These are phyloP conservation scores for Dolomedes plantarius DNA, from an alignment of 2,888 invertebrate species.

Conservation along the genomic window DNA sequence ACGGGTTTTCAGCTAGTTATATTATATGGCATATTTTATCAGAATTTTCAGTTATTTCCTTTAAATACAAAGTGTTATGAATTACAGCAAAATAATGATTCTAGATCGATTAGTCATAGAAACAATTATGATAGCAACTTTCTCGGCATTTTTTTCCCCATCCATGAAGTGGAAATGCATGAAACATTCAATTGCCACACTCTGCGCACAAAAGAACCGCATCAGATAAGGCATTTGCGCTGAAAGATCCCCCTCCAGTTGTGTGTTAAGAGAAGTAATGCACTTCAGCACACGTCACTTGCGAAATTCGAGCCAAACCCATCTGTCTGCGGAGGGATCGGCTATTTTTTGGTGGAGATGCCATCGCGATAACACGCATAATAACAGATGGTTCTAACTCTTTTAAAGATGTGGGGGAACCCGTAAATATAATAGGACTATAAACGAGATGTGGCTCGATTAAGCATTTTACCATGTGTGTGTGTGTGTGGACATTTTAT, in stretches of 20 bases:
- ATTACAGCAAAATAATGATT: too few species aligned
- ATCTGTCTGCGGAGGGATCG: not conserved
- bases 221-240: not conserved
- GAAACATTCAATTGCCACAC: too few species aligned
- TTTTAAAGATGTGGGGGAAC: not conserved
- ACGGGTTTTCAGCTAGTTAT: too few species aligned
- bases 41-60: too few species aligned
- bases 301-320: constrained; percentile 6
- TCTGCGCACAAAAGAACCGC: not conserved
- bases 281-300: not conserved
- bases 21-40: too few species aligned
- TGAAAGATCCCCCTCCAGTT: not conserved
- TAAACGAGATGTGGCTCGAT: not conserved
- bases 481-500: too few species aligned
- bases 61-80: too few species aligned
- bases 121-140: too few species aligned
- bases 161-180: too few species aligned
- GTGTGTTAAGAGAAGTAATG: not conserved
- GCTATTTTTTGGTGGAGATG: not conserved
- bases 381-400: not conserved
- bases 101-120: too few species aligned
- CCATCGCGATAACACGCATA: not conserved
- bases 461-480: too few species aligned
- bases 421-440: not conserved
- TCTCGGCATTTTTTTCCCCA: too few species aligned